phyloP scores from a whole-genome alignment of 2,888 invertebrate species.

The Epirrhoe alternata region DNA sequence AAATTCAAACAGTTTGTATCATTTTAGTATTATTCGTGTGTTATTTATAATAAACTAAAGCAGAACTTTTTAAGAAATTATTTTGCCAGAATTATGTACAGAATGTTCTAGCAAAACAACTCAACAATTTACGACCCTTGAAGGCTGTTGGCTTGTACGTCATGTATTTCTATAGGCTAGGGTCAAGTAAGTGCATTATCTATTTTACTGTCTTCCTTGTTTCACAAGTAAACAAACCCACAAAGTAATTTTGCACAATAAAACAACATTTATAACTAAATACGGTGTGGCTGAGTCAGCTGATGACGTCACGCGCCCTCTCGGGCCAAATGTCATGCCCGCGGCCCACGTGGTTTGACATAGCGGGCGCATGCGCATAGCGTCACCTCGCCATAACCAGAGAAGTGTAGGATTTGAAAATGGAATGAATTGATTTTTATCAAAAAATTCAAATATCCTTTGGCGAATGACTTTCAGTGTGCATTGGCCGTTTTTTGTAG shows the following conservation, averaged over 20 bases:
- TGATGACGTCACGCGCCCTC: conserved; percentile 69
- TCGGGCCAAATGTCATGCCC: conserved; percentile 75
- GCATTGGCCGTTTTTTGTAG: neutral
- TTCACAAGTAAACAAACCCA: conserved; percentile 19
- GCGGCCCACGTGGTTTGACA: conserved; percentile 66
- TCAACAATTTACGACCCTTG: neutral
- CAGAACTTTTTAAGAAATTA: neutral
- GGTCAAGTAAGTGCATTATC: conserved; percentile 16
- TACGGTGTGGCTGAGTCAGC: conserved; percentile 57
- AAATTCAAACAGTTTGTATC: neutral
- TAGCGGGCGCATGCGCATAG: conserved; percentile 45
- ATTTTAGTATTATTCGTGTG: neutral
- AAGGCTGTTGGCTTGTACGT: neutral
- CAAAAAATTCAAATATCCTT: neutral
- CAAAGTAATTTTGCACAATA: conserved; percentile 27
- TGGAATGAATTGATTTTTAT: conserved; percentile 38
- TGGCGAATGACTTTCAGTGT: neutral
- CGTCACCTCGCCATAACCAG: conserved; percentile 53
- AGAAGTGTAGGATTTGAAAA: conserved; percentile 63
- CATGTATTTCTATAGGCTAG: conserved; percentile 1
- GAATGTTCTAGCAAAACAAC: neutral
- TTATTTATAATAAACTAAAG: no score
- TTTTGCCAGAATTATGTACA: neutral
- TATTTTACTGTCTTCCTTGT: conserved; percentile 23
- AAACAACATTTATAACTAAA: conserved; percentile 33